A percentile compares a stretch with the other conserved stretches of the same genome.
phyloP scores from a whole-genome alignment of 1,140 invertebrate species.

The Heliconius himera region DNA sequence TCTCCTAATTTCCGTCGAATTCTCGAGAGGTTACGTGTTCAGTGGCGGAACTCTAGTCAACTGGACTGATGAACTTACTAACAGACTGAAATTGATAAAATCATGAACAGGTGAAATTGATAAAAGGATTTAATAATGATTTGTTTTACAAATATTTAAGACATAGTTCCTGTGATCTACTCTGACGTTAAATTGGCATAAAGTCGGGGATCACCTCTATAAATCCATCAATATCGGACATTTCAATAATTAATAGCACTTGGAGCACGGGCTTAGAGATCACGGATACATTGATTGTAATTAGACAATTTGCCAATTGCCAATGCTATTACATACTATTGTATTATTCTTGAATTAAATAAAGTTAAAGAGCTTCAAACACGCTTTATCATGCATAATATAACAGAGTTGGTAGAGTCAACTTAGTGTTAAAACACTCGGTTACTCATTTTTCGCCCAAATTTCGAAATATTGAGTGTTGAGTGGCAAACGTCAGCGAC shows the following conservation, averaged over 20 bases:
- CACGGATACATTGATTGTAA: not conserved
- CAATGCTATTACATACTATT: not conserved
- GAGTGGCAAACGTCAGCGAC: too few species aligned
- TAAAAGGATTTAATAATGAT: not conserved
- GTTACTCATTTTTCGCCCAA: not conserved
- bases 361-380: too few species aligned
- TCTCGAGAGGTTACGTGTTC: too few species aligned
- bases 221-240: constrained; percentile 31
- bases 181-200: not conserved
- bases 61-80: too few species aligned
- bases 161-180: not conserved
- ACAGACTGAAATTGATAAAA: not conserved
- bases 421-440: not conserved
- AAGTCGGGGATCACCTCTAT: constrained; percentile 17
- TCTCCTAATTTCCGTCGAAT: too few species aligned
- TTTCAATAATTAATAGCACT: constrained; percentile 29
- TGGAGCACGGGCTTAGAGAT: not conserved
- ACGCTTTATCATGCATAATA: not conserved
- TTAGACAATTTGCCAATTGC: not conserved
- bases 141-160: not conserved
- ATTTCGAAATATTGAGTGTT: not conserved
- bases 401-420: not conserved
- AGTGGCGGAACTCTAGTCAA: too few species aligned
- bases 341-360: not conserved
- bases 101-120: not conserved